A percentile compares a stretch with the other conserved stretches of the same genome.
Evolutionary conservation across 37 sponge, comb jelly and placozoan genomes (phyloP).

Genomic region (Ephydatia muelleri): DNA sequence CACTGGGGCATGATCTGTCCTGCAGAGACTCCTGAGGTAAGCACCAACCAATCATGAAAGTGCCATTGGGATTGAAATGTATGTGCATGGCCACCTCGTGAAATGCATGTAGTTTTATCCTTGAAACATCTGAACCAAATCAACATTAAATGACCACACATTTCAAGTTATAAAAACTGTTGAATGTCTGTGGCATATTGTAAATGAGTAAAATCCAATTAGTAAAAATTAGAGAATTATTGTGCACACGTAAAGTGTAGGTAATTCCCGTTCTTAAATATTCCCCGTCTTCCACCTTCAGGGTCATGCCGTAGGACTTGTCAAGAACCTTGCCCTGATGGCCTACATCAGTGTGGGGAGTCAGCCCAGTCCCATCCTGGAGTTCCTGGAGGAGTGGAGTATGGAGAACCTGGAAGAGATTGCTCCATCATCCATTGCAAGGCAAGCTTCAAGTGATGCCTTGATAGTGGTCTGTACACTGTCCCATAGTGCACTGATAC

Average conservation of each 20-base stretch:
- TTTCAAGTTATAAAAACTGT: neutral
- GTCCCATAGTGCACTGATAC: too few species aligned
- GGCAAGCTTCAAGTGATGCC: slow-evolving; percentile 53
- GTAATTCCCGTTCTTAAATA: too few species aligned
- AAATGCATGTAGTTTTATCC: neutral
- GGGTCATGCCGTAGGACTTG: slow-evolving; percentile 99
- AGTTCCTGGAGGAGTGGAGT: slow-evolving; percentile 99
- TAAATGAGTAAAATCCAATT: neutral
- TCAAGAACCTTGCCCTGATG: slow-evolving; percentile 99
- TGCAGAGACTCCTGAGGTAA: slow-evolving; percentile 98
- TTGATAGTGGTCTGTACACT: too few species aligned
- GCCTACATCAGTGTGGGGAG: slow-evolving; percentile 98
- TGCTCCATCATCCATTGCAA: slow-evolving; percentile 91
- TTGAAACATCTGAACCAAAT: neutral
- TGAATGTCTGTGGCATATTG: neutral
- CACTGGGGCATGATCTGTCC: slow-evolving; percentile 99
- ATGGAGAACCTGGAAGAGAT: slow-evolving; percentile 99
- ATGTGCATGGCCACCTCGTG: slow-evolving; percentile 9
- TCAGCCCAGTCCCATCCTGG: slow-evolving; percentile 98
- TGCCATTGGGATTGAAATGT: neutral
- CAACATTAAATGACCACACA: too few species aligned
- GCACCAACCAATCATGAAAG: neutral
- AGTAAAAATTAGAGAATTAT: too few species aligned
- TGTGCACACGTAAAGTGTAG: too few species aligned
- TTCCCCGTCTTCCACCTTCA: neutral